A percentile compares a stretch with the other conserved stretches of the same genome.
Conservation (phyloP, 2,888 invertebrate species). For the Clivina fossor region DNA sequence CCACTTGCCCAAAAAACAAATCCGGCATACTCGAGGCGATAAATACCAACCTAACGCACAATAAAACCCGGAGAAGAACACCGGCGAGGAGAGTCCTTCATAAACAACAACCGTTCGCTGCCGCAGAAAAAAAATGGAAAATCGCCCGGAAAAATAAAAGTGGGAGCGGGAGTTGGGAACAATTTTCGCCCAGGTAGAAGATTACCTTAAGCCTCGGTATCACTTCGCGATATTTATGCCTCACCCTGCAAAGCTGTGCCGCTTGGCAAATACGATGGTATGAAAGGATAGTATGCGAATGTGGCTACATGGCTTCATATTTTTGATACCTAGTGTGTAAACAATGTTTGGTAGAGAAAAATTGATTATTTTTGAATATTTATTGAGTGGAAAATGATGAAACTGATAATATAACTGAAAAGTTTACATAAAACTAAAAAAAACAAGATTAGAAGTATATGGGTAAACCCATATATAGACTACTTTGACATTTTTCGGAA, state of each 20-base stretch:
- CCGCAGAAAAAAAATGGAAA: constrained; percentile 12
- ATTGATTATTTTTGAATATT: no score
- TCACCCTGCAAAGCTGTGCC: constrained; percentile 23
- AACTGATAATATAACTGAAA: no score
- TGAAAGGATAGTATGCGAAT: no score
- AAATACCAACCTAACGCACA: constrained; percentile 18
- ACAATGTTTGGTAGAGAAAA: no score
- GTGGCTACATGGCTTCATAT: no score
- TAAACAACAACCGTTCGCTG: constrained; percentile 7
- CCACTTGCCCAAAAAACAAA: constrained; percentile 30
- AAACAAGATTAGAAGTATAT: no score
- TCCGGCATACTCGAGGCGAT: constrained; percentile 9
- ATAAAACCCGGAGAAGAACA: constrained; percentile 12
- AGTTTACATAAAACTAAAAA: no score
- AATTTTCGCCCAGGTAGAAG: constrained; percentile 33
- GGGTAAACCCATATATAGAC: no score
- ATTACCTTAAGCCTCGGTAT: constrained; percentile 29
- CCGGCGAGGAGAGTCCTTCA: no score
- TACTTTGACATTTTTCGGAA: no score
- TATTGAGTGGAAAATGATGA: no score
- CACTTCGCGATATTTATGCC: constrained; percentile 29
- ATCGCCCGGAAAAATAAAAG: constrained; percentile 12
- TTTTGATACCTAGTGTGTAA: no score
- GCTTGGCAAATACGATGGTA: constrained; percentile 26
- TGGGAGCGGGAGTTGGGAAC: constrained; percentile 17